Evolutionary conservation across 2,113 vertebrate genomes (phyloP), one percentile per base, ranked within the genome.

Genomic region (Nematolebias whitei): DNA sequence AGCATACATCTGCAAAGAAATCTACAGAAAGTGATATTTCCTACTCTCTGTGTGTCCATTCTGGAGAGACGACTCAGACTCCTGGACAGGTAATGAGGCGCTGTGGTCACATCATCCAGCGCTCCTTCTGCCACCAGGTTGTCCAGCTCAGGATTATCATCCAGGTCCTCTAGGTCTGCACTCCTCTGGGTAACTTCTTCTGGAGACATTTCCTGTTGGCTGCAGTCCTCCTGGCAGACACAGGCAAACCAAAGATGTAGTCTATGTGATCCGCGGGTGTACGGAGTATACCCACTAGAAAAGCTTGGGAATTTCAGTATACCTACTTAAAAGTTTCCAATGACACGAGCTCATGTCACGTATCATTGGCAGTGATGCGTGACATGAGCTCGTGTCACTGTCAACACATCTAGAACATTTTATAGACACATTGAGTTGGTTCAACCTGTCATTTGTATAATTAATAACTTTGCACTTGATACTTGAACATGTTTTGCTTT

Each of bases 121-220:
- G 88, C 74, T 1, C 53, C 78, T 15, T 79, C 82, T 0, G 74
- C 82, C 55, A 87, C 92, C 43, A 89, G 82, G n/a, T 93, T 92
- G 57, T 94, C 93, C n/a, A 91, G 76, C 8, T 92, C 92, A n/a
- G n/a, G n/a, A n/a, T n/a, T n/a, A 23, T 88, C 92, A 0, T 93
- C 92, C 76, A 94, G 80, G 54, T 93, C 91, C 0, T 94, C 93
- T 70, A 95, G 88, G 72, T 95, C 94, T 68, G 90, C 93, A 59
- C 93, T 90, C 2, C 86, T 89, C 67, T 95, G 89, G 19, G 88
- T 75, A 2, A 88, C 62, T 26, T 94, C 94, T 54, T 96, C 95
- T 2, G 79, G 84, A 0, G 83, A 78, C 0, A 87, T 3, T 4
- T 92, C 92, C n/a, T 76, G 68, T 24, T 81, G 74, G 56, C 85